phyloP scores from a whole-genome alignment of 2,888 invertebrate genomes.

The Mystacides longicornis region DNA sequence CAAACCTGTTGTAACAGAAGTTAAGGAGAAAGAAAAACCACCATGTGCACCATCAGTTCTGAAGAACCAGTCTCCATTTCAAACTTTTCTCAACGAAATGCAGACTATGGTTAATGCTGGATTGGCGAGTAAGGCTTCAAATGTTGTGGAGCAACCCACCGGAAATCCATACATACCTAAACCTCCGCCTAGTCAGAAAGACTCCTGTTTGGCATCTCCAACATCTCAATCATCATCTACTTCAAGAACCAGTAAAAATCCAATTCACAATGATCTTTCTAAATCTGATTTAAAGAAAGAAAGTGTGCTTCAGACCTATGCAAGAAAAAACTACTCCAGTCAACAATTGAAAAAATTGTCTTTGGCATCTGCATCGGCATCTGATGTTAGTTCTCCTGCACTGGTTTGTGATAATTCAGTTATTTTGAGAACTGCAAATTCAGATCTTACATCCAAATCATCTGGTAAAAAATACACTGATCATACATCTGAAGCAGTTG shows the following conservation, averaged over 20 bases:
- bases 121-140: background rate
- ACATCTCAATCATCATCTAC: too few species aligned
- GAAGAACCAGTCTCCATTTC: background rate
- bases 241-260: too few species aligned
- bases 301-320: slow-evolving; percentile 15
- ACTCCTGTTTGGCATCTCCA: too few species aligned
- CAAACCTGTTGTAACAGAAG: too few species aligned
- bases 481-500: too few species aligned
- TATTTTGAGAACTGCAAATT: slow-evolving; percentile 11
- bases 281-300: background rate
- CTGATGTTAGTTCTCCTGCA: slow-evolving; percentile 4
- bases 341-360: slow-evolving; percentile 14
- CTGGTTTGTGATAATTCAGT: slow-evolving; percentile 12
- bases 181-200: too few species aligned
- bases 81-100: slow-evolving; percentile 6
- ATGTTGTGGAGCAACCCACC: too few species aligned
- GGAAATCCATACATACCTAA: too few species aligned
- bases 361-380: background rate
- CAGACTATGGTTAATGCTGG: slow-evolving; percentile 15
- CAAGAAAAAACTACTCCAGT: slow-evolving; percentile 17
- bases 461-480: too few species aligned
- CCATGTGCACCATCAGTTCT: background rate
- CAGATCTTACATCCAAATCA: background rate
- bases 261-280: too few species aligned
- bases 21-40: too few species aligned